Base-by-base conservation (phyloP, 1,140 invertebrate genomes). In the Geopemphigus sp. region DNA sequence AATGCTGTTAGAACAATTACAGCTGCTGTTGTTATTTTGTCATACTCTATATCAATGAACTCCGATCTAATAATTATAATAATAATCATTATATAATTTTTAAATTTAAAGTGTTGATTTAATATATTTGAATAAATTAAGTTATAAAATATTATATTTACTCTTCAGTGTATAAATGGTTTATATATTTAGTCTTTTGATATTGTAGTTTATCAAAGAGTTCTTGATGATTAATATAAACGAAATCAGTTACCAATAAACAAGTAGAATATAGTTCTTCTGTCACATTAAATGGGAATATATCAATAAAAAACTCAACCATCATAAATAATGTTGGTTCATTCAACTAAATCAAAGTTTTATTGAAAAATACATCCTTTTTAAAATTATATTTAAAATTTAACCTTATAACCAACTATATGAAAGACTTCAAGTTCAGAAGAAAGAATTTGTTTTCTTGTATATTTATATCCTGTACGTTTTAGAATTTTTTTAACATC, bases 181-280 rank as follows among this genome's bases (percentile, higher is more conserved):
- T 54, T 72, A 0, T 72, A 54, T 54, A 32, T 12, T 24, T 17
- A 19, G 3, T 29, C 0, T 54, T 54, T 72, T 53, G 68, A 72
- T 32, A 29, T 17, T 72, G 68, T 3, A 26, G 4, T 3, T 3
- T 24, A 54, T 72, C 50, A 54, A 54, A 72, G n/a, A 72, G 50
- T 14, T 72, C 50, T 29, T 72, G 68, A n/a, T 53, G 68, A 72
- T 72, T 26, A 72, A 72, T 72, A n/a, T 72, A 72, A 54, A 54
- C 68, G n/a, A 72, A 72, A 17, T 72, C 68, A 11, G 47, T 72
- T 11, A 72, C 22, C 4, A 72, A n/a, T 54, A 72, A 54, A 14
- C 68, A 72, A 19, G 24, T 54, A 72, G 68, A 72, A n/a, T 54
- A 54, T 12, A 72, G 22, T 54, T 15, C 29, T 12, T 72, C 47